phyloP scores from a whole-genome alignment of 1,140 invertebrate genomes.

The Drosophila equinoxialis region DNA sequence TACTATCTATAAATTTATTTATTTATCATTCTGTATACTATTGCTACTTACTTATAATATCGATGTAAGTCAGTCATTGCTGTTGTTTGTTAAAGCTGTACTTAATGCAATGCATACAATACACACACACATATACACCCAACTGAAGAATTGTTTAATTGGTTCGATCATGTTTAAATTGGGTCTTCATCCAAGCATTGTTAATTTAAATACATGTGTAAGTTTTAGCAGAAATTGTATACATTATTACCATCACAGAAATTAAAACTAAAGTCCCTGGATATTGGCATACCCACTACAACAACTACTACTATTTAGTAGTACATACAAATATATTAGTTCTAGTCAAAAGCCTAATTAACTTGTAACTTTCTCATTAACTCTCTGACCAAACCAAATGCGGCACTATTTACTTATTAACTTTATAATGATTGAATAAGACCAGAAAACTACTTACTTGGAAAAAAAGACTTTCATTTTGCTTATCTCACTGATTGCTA shows the following conservation, averaged over 20 bases:
- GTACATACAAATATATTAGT: conserved; percentile 40
- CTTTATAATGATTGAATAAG: conserved; percentile 35
- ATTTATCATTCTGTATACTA: conserved; percentile 39
- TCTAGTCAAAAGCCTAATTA: conserved; percentile 57
- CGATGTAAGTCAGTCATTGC: conserved; percentile 65
- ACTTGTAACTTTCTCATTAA: conserved; percentile 44
- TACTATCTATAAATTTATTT: conserved; percentile 33
- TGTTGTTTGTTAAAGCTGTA: conserved; percentile 80
- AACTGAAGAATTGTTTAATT: conserved; percentile 4
- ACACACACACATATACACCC: background rate
- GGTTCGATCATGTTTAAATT: conserved; percentile 21
- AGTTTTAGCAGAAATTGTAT: conserved; percentile 46
- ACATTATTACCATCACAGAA: background rate
- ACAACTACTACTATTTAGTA: conserved; percentile 24
- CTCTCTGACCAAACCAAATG: conserved; percentile 72
- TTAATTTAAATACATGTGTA: conserved; percentile 78
- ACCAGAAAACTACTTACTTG: conserved; percentile 69
- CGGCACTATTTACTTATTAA: conserved; percentile 59
- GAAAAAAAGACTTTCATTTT: conserved; percentile 60
- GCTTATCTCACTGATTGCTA: conserved; percentile 58
- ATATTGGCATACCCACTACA: conserved; percentile 5
- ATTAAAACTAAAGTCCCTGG: conserved; percentile 12
- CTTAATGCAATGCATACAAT: conserved; percentile 48
- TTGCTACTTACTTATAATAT: conserved; percentile 37
- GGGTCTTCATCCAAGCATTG: conserved; percentile 65